Conservation (phyloP, 1,140 invertebrate genomes). For the Drosophila sulfurigaster region DNA sequence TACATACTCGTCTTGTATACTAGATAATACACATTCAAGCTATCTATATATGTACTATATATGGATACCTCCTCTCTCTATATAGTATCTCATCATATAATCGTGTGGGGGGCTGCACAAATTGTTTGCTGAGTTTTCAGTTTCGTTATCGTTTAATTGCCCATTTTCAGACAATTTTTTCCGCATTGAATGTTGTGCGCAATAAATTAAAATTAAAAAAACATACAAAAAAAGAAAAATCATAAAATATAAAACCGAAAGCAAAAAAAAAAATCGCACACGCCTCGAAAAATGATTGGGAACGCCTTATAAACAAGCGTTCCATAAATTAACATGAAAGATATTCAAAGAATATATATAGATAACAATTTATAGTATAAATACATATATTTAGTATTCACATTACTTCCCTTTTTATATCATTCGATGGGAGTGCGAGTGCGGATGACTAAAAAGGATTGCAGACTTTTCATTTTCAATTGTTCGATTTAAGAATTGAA, state of each 20-base stretch:
- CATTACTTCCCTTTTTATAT: constrained; percentile 31
- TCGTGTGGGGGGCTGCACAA: constrained; percentile 56
- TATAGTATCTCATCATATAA: constrained; percentile 29
- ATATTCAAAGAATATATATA: constrained; percentile 53
- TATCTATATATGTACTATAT: background rate
- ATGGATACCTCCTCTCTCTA: background rate
- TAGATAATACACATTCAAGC: constrained; percentile 31
- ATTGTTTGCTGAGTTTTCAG: constrained; percentile 59
- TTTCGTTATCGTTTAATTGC: constrained; percentile 78
- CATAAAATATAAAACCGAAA: background rate
- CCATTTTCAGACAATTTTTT: constrained; percentile 70
- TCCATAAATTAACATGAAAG: constrained; percentile 50
- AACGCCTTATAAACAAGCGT: constrained; percentile 50
- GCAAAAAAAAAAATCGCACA: constrained; percentile 26
- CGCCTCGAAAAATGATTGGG: constrained; percentile 59
- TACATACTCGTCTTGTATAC: constrained; percentile 12
- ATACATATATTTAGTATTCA: constrained; percentile 50
- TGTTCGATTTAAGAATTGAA: constrained; percentile 34
- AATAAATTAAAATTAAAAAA: constrained; percentile 60
- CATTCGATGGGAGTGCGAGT: constrained; percentile 4
- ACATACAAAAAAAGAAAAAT: constrained; percentile 17
- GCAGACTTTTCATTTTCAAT: constrained; percentile 48
- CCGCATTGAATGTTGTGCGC: constrained; percentile 65
- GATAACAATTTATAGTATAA: constrained; percentile 26
- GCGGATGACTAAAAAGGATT: constrained; percentile 26